A percentile compares a stretch with the other conserved stretches of the same genome.
Evolutionary conservation across 2,797 vertebrate species (phyloP).

Genomic region (Astyanax mexicanus): DNA sequence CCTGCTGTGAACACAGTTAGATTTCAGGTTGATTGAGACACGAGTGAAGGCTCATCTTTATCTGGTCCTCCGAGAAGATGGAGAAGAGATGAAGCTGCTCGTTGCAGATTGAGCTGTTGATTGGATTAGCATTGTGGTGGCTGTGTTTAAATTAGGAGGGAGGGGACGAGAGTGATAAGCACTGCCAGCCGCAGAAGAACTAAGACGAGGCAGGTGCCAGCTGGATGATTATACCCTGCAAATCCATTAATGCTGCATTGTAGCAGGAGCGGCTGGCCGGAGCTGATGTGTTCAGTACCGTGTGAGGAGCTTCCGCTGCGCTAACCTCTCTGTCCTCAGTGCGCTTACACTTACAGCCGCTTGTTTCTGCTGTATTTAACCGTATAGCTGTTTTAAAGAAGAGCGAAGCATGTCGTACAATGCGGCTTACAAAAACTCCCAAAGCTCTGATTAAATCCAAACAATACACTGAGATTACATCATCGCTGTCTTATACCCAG

Average conservation of each 20-base stretch:
- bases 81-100: conserved; percentile 8
- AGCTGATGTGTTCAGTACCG: conserved; percentile 20
- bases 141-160: conserved; percentile 9
- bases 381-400: conserved; percentile 17
- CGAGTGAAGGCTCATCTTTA: background rate
- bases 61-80: conserved; percentile 3
- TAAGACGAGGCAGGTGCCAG: conserved; percentile 49
- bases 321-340: conserved; percentile 15
- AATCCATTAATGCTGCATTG: conserved; percentile 41
- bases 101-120: conserved; percentile 36
- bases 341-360: conserved; percentile 36
- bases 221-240: conserved; percentile 51
- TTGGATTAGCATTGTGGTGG: conserved; percentile 30
- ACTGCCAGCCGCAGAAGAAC: conserved; percentile 3
- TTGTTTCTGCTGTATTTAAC: conserved; percentile 31
- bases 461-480: conserved; percentile 7
- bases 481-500: background rate
- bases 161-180: conserved; percentile 12
- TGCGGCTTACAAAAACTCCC: background rate
- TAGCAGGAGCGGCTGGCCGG: conserved; percentile 17
- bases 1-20: background rate
- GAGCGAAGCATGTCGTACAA: background rate
- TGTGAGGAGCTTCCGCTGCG: conserved; percentile 6
- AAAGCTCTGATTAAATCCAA: conserved; percentile 5
- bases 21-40: background rate